Evolutionary conservation across 2,113 vertebrate species (phyloP).

Genomic region (Aphelocoma coerulescens): DNA sequence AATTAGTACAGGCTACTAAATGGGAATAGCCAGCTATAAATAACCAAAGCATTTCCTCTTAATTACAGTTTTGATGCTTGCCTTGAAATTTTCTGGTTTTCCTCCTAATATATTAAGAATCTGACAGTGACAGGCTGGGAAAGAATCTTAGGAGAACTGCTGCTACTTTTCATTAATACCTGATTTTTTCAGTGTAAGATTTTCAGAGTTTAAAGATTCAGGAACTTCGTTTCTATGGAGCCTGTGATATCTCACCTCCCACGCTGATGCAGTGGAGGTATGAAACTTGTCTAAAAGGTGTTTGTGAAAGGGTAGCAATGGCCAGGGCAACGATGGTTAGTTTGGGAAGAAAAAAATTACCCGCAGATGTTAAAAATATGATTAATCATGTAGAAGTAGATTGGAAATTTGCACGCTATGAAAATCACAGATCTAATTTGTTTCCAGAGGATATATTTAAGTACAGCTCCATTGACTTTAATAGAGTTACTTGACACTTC

Average conservation of each 20-base stretch:
- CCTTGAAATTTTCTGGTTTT: background rate
- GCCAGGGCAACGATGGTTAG: background rate
- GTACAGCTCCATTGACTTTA: constrained; percentile 10
- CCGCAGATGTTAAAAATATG: background rate
- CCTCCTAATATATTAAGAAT: background rate
- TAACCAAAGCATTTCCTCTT: background rate
- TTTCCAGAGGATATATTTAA: background rate
- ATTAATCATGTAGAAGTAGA: constrained; percentile 8
- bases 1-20: constrained; percentile 20
- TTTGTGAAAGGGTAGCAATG: background rate
- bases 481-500: constrained; percentile 18
- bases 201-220: background rate
- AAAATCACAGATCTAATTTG: constrained; percentile 13
- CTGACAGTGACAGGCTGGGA: background rate
- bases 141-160: background rate
- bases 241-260: background rate
- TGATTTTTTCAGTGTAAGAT: background rate
- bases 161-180: background rate
- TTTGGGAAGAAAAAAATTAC: background rate
- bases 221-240: background rate
- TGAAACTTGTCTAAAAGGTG: background rate
- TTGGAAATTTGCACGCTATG: background rate
- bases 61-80: background rate
- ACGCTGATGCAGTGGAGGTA: background rate
- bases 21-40: background rate